Base-by-base conservation (phyloP, 2,113 vertebrate genomes). In the Capreolus pygargus region DNA sequence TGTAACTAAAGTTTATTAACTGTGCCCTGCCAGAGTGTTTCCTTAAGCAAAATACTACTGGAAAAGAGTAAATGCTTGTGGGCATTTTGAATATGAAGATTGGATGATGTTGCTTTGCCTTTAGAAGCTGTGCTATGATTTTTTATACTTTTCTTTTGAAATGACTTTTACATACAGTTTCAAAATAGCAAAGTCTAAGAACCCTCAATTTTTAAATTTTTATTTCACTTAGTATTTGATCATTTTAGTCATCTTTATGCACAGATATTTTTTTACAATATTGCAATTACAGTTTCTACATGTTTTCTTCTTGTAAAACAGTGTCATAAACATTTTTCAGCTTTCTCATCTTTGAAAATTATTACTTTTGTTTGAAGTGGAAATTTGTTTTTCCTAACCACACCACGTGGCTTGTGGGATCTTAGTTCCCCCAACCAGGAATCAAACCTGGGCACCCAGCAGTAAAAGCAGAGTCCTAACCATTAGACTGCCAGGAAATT, bases 311-410 rank as follows among this genome's bases (percentile, higher is more conserved):
- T 97, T 89, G 84, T 60, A 95, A 95, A 93, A 76, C 60, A 91
- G 19, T 84, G 23, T 87, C 39, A 47, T 54, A 95, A 95, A 91
- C 25, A 67, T 88, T 92, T 97, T 93, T 39, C 33, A 57, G 39
- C 45, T 90, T 86, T 95, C 21, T 79, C 47, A 95, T 89, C 86
- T 95, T 96, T 96, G 79, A 83, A 97, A 97, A 74, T 92, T 92
- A 58, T 25, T 60, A 86, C 25, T 92, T 97, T 91, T 92, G 86
- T 91, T 95, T 91, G 70, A 93, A 97, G 93, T 89, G 60, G n/a
- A 96, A 95, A 79, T 81, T n/a, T 81, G 47, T 81, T 81, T 52
- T 81, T 19, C 30, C 30, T 52, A 50, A 19, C 47, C 17, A 50
- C 47, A 52, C 78, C 9, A 19, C 15, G 12, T 5, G 0, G 45